phyloP scores from a whole-genome alignment of 1,140 invertebrate genomes.

The Meloidogyne hapla region DNA sequence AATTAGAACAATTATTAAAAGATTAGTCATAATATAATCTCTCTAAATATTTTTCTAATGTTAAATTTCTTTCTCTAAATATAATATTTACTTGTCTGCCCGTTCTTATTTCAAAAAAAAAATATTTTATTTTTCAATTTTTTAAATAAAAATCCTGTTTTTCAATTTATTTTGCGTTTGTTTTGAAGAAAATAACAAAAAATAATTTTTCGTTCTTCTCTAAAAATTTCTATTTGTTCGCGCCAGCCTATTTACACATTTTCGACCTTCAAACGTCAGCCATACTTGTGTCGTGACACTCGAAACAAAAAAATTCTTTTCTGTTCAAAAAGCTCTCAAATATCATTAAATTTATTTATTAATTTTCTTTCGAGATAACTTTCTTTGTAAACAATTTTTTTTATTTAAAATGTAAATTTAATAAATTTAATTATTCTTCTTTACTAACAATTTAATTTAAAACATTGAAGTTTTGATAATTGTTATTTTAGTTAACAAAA shows the following conservation, averaged over 20 bases:
- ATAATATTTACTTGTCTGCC: no score
- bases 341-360: not conserved
- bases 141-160: not conserved
- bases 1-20: no score
- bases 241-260: not conserved
- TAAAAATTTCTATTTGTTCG: constrained; percentile 3
- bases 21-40: no score
- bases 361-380: not conserved
- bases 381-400: not conserved
- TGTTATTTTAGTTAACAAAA: no score
- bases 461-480: no score
- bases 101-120: no score
- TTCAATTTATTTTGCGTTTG: not conserved
- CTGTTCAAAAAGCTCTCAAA: not conserved
- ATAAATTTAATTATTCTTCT: not conserved
- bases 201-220: not conserved
- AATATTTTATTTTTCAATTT: not conserved
- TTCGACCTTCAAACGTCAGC: constrained; percentile 5
- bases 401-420: not conserved
- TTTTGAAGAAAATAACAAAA: not conserved
- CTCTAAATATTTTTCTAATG: no score
- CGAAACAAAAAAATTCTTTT: not conserved
- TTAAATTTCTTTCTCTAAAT: no score
- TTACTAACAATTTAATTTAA: not conserved
- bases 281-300: not conserved